A percentile compares a stretch with the other conserved stretches of the same genome.
Evolutionary conservation across 1,140 invertebrate genomes (phyloP).

Genomic region (Philopotamus ludificatus): DNA sequence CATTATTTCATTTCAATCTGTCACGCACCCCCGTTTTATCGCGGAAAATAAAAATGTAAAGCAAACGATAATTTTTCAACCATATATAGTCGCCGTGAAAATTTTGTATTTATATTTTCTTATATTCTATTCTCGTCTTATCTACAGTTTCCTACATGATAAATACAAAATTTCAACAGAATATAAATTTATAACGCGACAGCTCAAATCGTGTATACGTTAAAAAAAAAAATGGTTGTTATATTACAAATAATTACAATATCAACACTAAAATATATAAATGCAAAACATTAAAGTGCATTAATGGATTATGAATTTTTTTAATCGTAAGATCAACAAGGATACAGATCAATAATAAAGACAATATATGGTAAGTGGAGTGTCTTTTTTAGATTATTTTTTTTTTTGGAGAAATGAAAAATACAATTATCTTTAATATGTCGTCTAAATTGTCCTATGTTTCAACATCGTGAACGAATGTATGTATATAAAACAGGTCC

Average conservation of each 20-base stretch:
- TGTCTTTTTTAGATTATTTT: slow-evolving; percentile 4
- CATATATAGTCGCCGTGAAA: slow-evolving; percentile 48
- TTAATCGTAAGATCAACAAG: slow-evolving; percentile 40
- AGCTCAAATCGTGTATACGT: slow-evolving; percentile 54
- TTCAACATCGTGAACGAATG: slow-evolving; percentile 25
- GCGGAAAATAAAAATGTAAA: slow-evolving; percentile 10
- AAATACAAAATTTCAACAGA: slow-evolving; percentile 60
- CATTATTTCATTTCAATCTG: slow-evolving; percentile 15
- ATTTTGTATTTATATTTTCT: slow-evolving; percentile 57
- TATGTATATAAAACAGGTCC: slow-evolving; percentile 37
- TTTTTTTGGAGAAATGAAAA: background rate
- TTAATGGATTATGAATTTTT: slow-evolving; percentile 48
- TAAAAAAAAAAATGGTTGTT: slow-evolving; percentile 56
- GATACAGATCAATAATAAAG: slow-evolving; percentile 18
- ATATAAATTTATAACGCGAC: slow-evolving; percentile 51
- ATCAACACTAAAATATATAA: slow-evolving; percentile 59
- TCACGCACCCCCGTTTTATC: slow-evolving; percentile 8
- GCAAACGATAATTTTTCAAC: slow-evolving; percentile 8
- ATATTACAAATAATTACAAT: slow-evolving; percentile 58
- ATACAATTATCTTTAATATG: background rate
- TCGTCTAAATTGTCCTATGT: slow-evolving; percentile 12
- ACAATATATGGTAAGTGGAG: slow-evolving; percentile 2
- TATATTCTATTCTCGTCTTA: slow-evolving; percentile 50
- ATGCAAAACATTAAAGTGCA: slow-evolving; percentile 58
- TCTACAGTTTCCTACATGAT: slow-evolving; percentile 58